These are phyloP conservation scores for Pangasius djambal DNA, from an alignment of 2,797 vertebrate species.

Conservation along the genomic window DNA sequence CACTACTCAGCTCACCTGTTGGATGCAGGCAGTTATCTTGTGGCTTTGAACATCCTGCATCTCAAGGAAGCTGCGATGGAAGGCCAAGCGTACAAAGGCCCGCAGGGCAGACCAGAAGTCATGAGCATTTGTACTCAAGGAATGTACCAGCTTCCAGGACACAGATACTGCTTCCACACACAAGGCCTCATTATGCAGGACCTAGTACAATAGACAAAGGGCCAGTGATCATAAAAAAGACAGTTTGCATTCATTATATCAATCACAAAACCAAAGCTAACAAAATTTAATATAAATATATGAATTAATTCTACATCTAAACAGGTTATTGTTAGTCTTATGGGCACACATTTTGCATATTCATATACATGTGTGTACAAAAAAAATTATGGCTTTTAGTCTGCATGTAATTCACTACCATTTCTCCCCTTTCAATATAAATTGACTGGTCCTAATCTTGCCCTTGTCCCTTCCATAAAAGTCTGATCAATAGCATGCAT, in stretches of 20 bases:
- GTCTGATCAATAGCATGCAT: neutral
- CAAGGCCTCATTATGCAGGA: slow-evolving; percentile 72
- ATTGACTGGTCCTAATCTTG: neutral
- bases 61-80: slow-evolving; percentile 78
- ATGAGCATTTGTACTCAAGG: slow-evolving; percentile 86
- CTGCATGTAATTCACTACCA: neutral
- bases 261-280: neutral
- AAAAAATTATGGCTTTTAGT: neutral
- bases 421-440: neutral
- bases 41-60: slow-evolving; percentile 73
- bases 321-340: neutral
- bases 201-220: slow-evolving; percentile 66
- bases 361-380: neutral
- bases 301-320: neutral
- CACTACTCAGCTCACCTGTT: slow-evolving; percentile 76
- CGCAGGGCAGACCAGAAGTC: slow-evolving; percentile 91
- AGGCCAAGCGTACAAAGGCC: slow-evolving; percentile 83
- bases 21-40: slow-evolving; percentile 74
- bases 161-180: slow-evolving; percentile 83
- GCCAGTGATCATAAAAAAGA: neutral
- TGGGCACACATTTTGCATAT: neutral
- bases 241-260: neutral
- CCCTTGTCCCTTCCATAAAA: neutral
- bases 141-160: slow-evolving; percentile 85
- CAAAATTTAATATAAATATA: neutral